Evolutionary conservation across 1,140 invertebrate genomes (phyloP).

Genomic region (Dendroctonus valens): DNA sequence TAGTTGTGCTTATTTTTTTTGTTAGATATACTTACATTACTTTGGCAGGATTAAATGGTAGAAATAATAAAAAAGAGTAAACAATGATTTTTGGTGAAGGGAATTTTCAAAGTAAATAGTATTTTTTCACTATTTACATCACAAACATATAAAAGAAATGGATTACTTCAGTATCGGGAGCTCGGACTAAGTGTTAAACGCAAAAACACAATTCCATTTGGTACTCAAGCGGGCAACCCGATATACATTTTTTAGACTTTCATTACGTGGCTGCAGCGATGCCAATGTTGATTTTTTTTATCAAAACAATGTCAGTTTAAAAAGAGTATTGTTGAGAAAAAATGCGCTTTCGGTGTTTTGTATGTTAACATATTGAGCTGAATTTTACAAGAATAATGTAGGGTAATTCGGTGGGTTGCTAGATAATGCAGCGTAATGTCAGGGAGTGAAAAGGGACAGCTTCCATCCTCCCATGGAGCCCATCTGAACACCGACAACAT

Average conservation of each 20-base stretch:
- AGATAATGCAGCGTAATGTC: no score
- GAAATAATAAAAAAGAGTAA: no score
- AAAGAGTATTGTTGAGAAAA: no score
- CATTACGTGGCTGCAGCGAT: slow-evolving; percentile 41
- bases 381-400: no score
- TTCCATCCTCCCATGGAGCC: slow-evolving; percentile 31
- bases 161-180: neutral
- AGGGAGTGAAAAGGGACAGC: neutral
- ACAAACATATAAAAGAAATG: no score
- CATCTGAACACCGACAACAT: slow-evolving; percentile 30
- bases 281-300: slow-evolving; percentile 23
- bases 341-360: neutral
- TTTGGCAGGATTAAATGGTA: no score
- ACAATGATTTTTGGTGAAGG: no score
- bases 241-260: slow-evolving; percentile 31
- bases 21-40: no score
- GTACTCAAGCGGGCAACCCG: slow-evolving; percentile 34
- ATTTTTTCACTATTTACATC: no score
- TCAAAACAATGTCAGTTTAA: neutral
- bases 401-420: no score
- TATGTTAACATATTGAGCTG: neutral
- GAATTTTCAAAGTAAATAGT: no score
- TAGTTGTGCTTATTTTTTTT: no score
- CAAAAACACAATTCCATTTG: neutral
- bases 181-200: slow-evolving; percentile 4